A percentile compares a stretch with the other conserved stretches of the same genome.
Evolutionary conservation across 2,113 vertebrate genomes (phyloP).

Genomic region (Reinhardtius hippoglossoides): DNA sequence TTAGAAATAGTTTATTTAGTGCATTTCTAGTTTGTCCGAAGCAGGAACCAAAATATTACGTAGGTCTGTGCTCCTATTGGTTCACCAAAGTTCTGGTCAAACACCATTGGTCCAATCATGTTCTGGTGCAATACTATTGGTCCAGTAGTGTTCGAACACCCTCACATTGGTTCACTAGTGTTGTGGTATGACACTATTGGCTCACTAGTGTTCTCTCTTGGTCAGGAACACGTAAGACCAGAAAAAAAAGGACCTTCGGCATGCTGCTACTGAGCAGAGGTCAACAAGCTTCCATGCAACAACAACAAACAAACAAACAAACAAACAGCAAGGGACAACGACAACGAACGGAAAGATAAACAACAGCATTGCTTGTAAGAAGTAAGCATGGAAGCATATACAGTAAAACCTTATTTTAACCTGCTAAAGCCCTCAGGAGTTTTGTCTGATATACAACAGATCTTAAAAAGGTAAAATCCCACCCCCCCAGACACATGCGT

Average conservation of each 20-base stretch:
- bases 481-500: constrained; percentile 44
- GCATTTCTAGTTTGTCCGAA: constrained; percentile 79
- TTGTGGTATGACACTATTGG: constrained; percentile 73
- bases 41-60: constrained; percentile 75
- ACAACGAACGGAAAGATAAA: constrained; percentile 65
- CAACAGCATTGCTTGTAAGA: constrained; percentile 68
- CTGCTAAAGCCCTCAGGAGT: constrained; percentile 72
- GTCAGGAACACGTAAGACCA: constrained; percentile 64
- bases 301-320: constrained; percentile 69
- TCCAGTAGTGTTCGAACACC: constrained; percentile 64
- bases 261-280: constrained; percentile 81
- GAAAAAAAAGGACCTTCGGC: constrained; percentile 61
- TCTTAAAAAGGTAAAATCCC: constrained; percentile 73
- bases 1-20: constrained; percentile 80
- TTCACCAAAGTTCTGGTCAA: constrained; percentile 69
- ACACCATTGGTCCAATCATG: constrained; percentile 64
- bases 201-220: constrained; percentile 73
- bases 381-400: constrained; percentile 80
- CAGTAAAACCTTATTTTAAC: constrained; percentile 72
- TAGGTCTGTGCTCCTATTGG: constrained; percentile 75
- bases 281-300: constrained; percentile 80
- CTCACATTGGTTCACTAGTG: constrained; percentile 73
- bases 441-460: constrained; percentile 67
- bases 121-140: constrained; percentile 71
- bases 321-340: constrained; percentile 66